phyloP scores from a whole-genome alignment of 1,140 invertebrate species.

The Drosophila persimilis region DNA sequence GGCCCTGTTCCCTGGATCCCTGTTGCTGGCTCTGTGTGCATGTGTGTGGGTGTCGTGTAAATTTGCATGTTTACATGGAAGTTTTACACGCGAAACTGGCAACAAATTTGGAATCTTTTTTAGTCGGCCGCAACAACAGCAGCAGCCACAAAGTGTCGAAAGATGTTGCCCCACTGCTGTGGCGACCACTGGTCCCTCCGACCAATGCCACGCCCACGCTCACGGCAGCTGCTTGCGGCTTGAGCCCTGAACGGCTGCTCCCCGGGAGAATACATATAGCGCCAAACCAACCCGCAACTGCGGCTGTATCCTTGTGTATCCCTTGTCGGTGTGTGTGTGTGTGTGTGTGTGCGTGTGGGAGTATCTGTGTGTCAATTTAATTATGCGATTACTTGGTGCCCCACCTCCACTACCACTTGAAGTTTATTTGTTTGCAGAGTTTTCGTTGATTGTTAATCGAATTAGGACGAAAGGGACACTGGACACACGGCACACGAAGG shows the following conservation, averaged over 20 bases:
- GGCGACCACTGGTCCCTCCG: too few relatives aligned
- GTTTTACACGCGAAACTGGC: conserved; percentile 58
- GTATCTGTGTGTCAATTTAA: conserved; percentile 62
- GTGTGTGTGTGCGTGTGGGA: conserved; percentile 25
- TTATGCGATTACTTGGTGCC: conserved; percentile 67
- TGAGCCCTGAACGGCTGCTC: conserved; percentile 11
- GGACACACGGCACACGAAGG: conserved; percentile 18
- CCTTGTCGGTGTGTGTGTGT: not conserved
- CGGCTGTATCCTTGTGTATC: not conserved
- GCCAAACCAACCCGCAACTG: not conserved
- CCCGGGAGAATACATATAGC: conserved; percentile 16
- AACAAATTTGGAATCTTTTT: conserved; percentile 43
- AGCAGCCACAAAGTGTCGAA: conserved; percentile 10
- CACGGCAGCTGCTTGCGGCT: conserved; percentile 33
- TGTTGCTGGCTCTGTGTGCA: conserved; percentile 8
- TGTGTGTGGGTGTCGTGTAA: conserved; percentile 45
- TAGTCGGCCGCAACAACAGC: conserved; percentile 35
- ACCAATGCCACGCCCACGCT: conserved; percentile 28
- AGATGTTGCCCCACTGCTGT: too few relatives aligned
- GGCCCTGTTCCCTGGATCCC: too few relatives aligned
- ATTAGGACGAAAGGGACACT: conserved; percentile 32
- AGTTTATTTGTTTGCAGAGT: conserved; percentile 56
- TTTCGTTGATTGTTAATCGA: conserved; percentile 71
- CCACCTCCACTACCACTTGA: conserved; percentile 4
- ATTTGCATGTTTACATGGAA: conserved; percentile 66